These are phyloP conservation scores for Oryzias sinensis DNA, from an alignment of 2,797 vertebrate species.

Conservation along the genomic window DNA sequence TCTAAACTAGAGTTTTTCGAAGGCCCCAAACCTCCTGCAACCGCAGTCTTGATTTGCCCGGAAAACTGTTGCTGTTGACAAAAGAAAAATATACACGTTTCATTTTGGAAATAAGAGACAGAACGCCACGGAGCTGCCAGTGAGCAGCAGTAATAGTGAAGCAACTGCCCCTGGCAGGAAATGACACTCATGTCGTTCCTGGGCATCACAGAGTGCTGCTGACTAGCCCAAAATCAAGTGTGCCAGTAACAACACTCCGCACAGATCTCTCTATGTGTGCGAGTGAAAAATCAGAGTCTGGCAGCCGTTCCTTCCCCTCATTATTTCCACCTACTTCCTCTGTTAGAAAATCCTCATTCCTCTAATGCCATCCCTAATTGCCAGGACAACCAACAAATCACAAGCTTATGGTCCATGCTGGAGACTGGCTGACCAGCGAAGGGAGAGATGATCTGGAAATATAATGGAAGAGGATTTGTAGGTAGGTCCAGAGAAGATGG, in stretches of 20 bases:
- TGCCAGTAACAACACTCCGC: conserved; percentile 72
- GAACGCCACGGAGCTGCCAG: conserved; percentile 63
- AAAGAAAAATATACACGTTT: conserved; percentile 76
- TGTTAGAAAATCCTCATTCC: conserved; percentile 56
- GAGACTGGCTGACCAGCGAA: conserved; percentile 35
- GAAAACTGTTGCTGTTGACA: conserved; percentile 70
- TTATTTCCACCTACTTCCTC: conserved; percentile 68
- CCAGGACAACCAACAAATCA: conserved; percentile 69
- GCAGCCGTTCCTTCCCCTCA: conserved; percentile 62
- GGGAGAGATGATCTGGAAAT: conserved; percentile 47
- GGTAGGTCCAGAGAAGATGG: conserved; percentile 20
- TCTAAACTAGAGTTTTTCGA: conserved; percentile 56
- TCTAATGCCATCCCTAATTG: conserved; percentile 67
- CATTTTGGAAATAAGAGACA: conserved; percentile 68
- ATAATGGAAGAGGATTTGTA: conserved; percentile 15
- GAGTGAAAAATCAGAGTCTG: conserved; percentile 58
- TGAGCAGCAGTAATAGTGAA: conserved; percentile 66
- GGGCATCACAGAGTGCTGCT: conserved; percentile 64
- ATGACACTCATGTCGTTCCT: conserved; percentile 72
- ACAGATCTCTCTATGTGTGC: conserved; percentile 64
- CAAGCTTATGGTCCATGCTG: conserved; percentile 46
- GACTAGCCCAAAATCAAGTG: conserved; percentile 61
- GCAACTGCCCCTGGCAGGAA: conserved; percentile 71
- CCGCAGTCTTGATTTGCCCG: conserved; percentile 66
- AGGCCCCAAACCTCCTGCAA: conserved; percentile 44